Base-by-base conservation (phyloP, 2,888 invertebrate species). In the Iselma pallidipennis region DNA sequence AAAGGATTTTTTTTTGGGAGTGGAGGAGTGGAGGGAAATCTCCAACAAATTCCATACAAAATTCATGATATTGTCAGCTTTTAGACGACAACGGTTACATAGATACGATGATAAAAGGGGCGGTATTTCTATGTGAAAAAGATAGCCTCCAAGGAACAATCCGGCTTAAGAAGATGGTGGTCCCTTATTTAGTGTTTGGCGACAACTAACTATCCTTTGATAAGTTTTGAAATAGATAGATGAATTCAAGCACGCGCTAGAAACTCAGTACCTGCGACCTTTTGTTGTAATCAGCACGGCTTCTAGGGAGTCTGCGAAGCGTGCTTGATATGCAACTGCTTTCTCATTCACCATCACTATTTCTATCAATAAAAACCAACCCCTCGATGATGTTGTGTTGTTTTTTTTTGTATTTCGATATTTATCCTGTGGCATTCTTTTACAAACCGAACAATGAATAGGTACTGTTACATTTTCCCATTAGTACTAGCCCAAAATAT, bases 141-240 rank as follows among this genome's bases (percentile, higher is more conserved):
- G 71, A 71, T 71, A 71, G 63, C 67, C 54, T 4, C 4, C 49
- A 33, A 50, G 60, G 67, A 67, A 69, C 66, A 68, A 69, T 68
- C 65, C 65, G 54, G 65, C 63, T 66, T 66, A 66, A 65, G 66
- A 61, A 55, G 57, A 60, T 45, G 16, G 16, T 7, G 2, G 2
- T 1, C 33, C 33, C 33, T 57, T 57, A 62, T 63, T 26, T 67
- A 69, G 66, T 66, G 49, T 62, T 56, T 51, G 58, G 63, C 55
- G 66, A 66, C 66, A 64, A 63, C 42, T 45, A 28, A 52, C 42
- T 29, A 21, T 33, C 9, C 9, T 28, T 10, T 21, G 48, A 26
- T 37, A 37, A 31, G 14, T 37, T 16, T 33, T 14, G 2, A 14
- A 33, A 14, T 14, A 25, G 19, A n/a, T 21, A 16, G 16, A 48